Percentiles rank a stretch among this genome's conserved stretches.
Evolutionary conservation across 2,797 vertebrate genomes (phyloP).

Genomic region (Acipenser transmontanus): DNA sequence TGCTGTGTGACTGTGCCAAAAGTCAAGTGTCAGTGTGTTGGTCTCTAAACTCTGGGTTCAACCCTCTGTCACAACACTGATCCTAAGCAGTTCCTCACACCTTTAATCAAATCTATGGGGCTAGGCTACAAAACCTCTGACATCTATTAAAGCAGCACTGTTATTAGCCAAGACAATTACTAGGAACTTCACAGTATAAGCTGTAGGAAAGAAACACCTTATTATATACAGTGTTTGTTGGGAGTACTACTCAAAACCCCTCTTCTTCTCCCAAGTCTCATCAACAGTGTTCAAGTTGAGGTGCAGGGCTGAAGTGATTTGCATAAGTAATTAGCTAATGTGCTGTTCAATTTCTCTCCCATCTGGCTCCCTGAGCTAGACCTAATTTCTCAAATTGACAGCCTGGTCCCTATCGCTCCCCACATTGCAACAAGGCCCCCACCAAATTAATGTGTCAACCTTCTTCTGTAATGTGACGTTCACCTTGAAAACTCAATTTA

Average conservation of each 20-base stretch:
- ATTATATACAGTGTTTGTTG: too few relatives aligned
- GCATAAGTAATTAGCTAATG: constrained; percentile 76
- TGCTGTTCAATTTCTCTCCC: constrained; percentile 63
- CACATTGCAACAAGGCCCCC: constrained; percentile 59
- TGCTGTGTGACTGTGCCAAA: too few relatives aligned
- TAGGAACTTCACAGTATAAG: too few relatives aligned
- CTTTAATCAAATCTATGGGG: too few relatives aligned
- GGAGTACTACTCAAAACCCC: constrained; percentile 55
- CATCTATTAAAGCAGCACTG: too few relatives aligned
- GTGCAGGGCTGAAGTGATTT: constrained; percentile 57
- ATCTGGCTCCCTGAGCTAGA: constrained; percentile 58
- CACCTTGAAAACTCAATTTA: constrained; percentile 78
- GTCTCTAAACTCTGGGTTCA: too few relatives aligned
- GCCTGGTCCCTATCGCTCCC: constrained; percentile 61
- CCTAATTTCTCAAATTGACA: constrained; percentile 73
- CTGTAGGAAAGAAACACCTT: too few relatives aligned
- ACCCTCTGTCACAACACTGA: too few relatives aligned
- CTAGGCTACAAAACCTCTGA: too few relatives aligned
- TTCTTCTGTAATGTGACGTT: constrained; percentile 67
- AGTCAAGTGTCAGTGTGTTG: too few relatives aligned
- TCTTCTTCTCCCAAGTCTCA: constrained; percentile 46
- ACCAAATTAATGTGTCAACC: constrained; percentile 72
- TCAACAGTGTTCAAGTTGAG: constrained; percentile 59
- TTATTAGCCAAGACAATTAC: too few relatives aligned
- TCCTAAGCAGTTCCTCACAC: too few relatives aligned